Base-by-base conservation (phyloP, 2,888 invertebrate species). In the Deroplatys truncata region DNA sequence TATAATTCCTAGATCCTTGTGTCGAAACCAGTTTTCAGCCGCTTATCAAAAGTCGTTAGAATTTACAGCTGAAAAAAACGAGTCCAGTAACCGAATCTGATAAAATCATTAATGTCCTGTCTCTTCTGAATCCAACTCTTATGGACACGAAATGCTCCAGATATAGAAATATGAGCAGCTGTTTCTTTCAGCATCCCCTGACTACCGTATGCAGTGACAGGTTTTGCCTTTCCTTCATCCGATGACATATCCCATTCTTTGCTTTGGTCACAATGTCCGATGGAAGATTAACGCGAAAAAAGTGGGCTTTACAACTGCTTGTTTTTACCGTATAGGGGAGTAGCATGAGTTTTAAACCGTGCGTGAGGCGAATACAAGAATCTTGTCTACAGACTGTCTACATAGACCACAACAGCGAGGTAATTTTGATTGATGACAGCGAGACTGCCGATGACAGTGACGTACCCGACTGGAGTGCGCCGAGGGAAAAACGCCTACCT, bases 391-490 rank as follows among this genome's bases (percentile, higher is more conserved):
- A 72, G 56, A 72, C 56, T 72, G 56, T 72, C 56, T 72, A 72
- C 56, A 72, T 72, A 72, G 56, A 20, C 20, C 56, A 20, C 56
- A 25, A 20, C 56, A 20, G 25, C 56, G 82, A 72, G 86, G 83
- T 90, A 83, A 86, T 84, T 87, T 89, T 90, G 88, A 87, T 86
- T 90, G 87, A 88, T 88, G 56, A 88, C 28, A 16, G 10, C 56
- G 31, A 35, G 25, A 87, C 84, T 83, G 82, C 82, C 87, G 89
- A 84, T 87, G 89, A 89, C 89, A 88, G 88, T 86, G 89, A 88
- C 56, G 56, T 72, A 72, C 56, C 56, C 20, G 56, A 72, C 56
- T 25, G 56, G 56, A 72, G 56, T 20, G 56, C 56, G 56, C 16
- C 25, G 56, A 72, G 25, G 56, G 25, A 72, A 72, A 72, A 72